A percentile compares a stretch with the other conserved stretches of the same genome.
Evolutionary conservation across 2,888 invertebrate species (phyloP).

Genomic region (Drosophila rellima): DNA sequence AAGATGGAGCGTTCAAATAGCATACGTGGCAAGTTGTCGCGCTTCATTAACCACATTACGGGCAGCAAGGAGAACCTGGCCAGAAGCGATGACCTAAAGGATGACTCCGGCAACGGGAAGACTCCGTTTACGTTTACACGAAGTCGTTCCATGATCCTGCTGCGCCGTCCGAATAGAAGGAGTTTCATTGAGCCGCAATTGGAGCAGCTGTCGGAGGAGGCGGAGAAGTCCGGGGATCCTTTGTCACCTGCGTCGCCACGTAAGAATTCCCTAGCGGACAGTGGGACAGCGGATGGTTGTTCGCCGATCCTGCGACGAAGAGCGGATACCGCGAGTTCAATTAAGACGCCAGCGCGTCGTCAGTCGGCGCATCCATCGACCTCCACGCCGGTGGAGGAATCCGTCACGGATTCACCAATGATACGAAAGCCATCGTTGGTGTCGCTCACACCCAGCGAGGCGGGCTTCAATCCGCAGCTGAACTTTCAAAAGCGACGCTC

Average conservation of each 20-base stretch:
- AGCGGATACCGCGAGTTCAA: slow-evolving; percentile 51
- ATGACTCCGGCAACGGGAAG: slow-evolving; percentile 52
- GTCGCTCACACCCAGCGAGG: slow-evolving; percentile 58
- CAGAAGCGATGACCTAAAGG: slow-evolving; percentile 57
- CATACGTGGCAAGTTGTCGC: slow-evolving; percentile 83
- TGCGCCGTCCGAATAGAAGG: slow-evolving; percentile 83
- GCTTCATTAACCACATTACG: slow-evolving; percentile 83
- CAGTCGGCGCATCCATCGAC: slow-evolving; percentile 66
- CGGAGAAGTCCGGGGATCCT: slow-evolving; percentile 78
- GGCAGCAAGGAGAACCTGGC: slow-evolving; percentile 85
- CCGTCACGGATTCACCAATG: slow-evolving; percentile 9
- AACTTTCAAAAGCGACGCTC: slow-evolving; percentile 83
- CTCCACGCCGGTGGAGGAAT: slow-evolving; percentile 73
- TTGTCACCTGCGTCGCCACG: slow-evolving; percentile 78
- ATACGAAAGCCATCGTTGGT: slow-evolving; percentile 64
- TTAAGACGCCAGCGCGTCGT: slow-evolving; percentile 62
- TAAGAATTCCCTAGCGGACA: slow-evolving; percentile 72
- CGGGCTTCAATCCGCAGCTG: slow-evolving; percentile 74
- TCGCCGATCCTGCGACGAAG: slow-evolving; percentile 60
- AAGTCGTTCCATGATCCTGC: slow-evolving; percentile 84
- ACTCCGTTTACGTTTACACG: slow-evolving; percentile 83
- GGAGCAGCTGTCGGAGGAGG: slow-evolving; percentile 85
- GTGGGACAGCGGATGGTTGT: slow-evolving; percentile 17
- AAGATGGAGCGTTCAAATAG: slow-evolving; percentile 85
- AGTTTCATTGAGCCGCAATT: slow-evolving; percentile 84